Evolutionary conservation across 92 coral and sea anemone genomes (phyloP).

Genomic region (Pocillopora meandrina): DNA sequence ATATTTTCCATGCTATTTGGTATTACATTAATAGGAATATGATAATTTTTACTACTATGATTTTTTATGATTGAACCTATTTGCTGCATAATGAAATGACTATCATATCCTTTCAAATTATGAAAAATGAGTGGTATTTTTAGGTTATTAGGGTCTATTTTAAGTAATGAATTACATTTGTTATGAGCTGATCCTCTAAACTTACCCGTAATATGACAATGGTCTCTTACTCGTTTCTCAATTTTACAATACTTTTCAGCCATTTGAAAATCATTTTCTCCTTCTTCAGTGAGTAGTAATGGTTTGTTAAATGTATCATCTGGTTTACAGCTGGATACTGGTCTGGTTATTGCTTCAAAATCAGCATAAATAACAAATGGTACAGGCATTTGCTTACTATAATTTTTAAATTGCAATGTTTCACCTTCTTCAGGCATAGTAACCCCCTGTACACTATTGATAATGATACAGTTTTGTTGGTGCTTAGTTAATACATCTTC

Average conservation of each 20-base stretch:
- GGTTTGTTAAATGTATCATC: not conserved
- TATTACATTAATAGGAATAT: not conserved
- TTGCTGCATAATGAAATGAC: constrained; percentile 26
- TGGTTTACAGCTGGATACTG: no score
- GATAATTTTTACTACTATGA: no score
- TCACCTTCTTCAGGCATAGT: not conserved
- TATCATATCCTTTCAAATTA: constrained; percentile 20
- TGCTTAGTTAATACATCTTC: not conserved
- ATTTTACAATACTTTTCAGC: not conserved
- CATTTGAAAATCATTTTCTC: not conserved
- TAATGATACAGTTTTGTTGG: not conserved
- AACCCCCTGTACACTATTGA: constrained; percentile 5
- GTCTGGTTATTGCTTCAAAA: constrained; percentile 19
- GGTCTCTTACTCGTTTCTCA: constrained; percentile 22
- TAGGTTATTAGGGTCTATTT: not conserved
- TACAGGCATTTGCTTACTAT: not conserved
- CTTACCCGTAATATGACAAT: constrained; percentile 19
- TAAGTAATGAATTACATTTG: not conserved
- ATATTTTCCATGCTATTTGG: constrained; percentile 8
- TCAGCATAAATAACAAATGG: constrained; percentile 28
- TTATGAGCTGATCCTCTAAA: constrained; percentile 24
- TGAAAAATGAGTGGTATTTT: constrained; percentile 17
- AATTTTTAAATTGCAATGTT: not conserved
- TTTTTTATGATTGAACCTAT: not conserved
- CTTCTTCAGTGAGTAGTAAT: not conserved